Percentiles rank a stretch among this genome's conserved stretches.
These are phyloP conservation scores for Drosophila punjabiensis DNA, from an alignment of 1,140 invertebrate species.

Conservation along the genomic window DNA sequence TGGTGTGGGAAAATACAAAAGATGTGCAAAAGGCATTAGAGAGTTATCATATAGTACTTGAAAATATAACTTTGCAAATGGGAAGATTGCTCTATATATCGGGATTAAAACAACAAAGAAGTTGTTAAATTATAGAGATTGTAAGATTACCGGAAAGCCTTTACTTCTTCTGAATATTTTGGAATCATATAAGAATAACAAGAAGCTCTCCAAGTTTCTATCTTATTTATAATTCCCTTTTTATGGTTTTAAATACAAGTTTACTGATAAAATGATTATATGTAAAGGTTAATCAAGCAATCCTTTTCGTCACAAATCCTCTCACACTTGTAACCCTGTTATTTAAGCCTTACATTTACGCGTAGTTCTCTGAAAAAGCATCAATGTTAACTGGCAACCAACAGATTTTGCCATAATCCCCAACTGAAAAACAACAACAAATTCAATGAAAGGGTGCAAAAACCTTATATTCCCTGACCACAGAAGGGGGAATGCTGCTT, in stretches of 20 bases:
- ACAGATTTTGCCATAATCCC: conserved; percentile 1
- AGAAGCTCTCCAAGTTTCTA: not conserved
- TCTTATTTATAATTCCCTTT: not conserved
- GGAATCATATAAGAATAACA: too few species aligned
- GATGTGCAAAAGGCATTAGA: conserved; percentile 14
- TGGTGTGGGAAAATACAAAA: conserved; percentile 35
- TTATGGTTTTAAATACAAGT: not conserved
- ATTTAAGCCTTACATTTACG: conserved; percentile 7
- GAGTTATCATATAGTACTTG: conserved; percentile 8
- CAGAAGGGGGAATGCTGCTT: not conserved
- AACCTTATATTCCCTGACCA: conserved; percentile 41
- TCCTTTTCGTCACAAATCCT: not conserved
- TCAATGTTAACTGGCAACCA: conserved; percentile 5
- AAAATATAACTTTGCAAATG: not conserved
- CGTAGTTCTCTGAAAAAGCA: not conserved
- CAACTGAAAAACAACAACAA: conserved; percentile 6
- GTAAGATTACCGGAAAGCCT: not conserved
- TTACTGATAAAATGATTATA: not conserved
- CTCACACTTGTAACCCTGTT: not conserved
- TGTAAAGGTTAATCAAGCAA: not conserved
- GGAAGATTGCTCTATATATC: not conserved
- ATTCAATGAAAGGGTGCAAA: conserved; percentile 19
- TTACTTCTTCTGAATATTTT: too few species aligned
- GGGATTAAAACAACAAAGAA: not conserved
- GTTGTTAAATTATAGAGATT: not conserved